phyloP scores from a whole-genome alignment of 1,140 invertebrate genomes.

The Trachelipus rathkii region DNA sequence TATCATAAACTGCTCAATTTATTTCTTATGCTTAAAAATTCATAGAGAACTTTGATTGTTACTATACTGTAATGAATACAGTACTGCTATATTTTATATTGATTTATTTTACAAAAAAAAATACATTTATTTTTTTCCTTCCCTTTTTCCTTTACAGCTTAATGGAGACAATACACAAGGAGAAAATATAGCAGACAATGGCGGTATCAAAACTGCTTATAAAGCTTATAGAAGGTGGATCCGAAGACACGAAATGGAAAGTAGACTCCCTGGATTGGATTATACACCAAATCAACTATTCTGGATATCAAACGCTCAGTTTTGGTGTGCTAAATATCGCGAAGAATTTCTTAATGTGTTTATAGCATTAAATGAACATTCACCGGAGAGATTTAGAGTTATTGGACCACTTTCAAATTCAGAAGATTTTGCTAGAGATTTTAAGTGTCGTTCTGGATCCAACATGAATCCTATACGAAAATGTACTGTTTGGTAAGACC shows the following conservation, averaged over 20 bases:
- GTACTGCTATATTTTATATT: not conserved
- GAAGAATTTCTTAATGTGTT: slow-evolving; percentile 32
- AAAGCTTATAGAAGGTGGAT: slow-evolving; percentile 61
- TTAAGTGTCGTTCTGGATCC: no score
- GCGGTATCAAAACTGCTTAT: slow-evolving; percentile 83
- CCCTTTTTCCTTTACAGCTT: slow-evolving; percentile 55
- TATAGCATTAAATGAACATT: slow-evolving; percentile 54
- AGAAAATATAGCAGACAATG: slow-evolving; percentile 89
- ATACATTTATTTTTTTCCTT: slow-evolving; percentile 12
- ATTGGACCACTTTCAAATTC: no score
- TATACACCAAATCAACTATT: slow-evolving; percentile 77
- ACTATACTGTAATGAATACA: not conserved
- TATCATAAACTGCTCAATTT: no score
- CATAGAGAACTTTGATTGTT: no score
- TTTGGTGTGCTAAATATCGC: slow-evolving; percentile 39
- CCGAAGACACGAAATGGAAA: slow-evolving; percentile 47
- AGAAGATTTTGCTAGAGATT: no score
- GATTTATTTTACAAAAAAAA: not conserved
- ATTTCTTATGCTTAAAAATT: no score
- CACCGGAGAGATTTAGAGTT: slow-evolving; percentile 70
- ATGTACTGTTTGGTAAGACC: no score
- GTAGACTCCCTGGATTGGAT: slow-evolving; percentile 70
- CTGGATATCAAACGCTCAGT: slow-evolving; percentile 51
- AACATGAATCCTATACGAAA: no score
- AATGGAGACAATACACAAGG: slow-evolving; percentile 73